Base-by-base conservation (phyloP, 1,140 invertebrate genomes). In the Kradibia gibbosae region DNA sequence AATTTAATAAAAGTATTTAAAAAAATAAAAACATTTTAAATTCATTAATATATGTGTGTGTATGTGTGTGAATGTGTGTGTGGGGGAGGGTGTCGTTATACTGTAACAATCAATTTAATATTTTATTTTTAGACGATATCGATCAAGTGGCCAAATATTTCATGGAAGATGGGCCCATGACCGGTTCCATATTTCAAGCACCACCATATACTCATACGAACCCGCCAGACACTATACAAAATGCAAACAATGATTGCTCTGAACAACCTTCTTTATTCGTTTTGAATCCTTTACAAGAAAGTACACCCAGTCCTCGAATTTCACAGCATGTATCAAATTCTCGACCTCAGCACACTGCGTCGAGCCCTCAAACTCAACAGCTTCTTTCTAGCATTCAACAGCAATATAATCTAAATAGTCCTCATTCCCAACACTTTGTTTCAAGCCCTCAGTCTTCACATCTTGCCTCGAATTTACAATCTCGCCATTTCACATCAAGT, bases 101-200 rank as follows among this genome's bases (percentile, higher is more conserved):
- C 50, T 11, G 0, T 22, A 13, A 70, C n/a, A 60, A 72, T 15
- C 25, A 55, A 39, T 48, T 45, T 8, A 60, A 3, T 48, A 39
- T 65, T 36, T 39, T 39, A 42, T 57, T 80, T 80, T 39, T 31
- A 88, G 87, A 77, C 42, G 85, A 88, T 81, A 85, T 84, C 20
- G 82, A 88, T 39, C 83, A 83, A 75, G 79, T 90, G 55, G 86
- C 86, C 42, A 85, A 86, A 31, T 90, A 90, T 79, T 90, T 89
- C 80, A 80, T 86, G 42, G 82, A 77, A 60, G 86, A 84, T 50
- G 89, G 88, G 36, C 85, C 86, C 48, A n/a, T 73, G 8, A 78
- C 78, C 42, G 86, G 85, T 75, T 53, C 76, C 42, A 4, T 84
- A 82, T 84, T 81, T 36, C 17, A 28, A 39, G 76, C 78, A 36